Conservation (phyloP, 1,140 invertebrate species). For the Drosophila punjabiensis region DNA sequence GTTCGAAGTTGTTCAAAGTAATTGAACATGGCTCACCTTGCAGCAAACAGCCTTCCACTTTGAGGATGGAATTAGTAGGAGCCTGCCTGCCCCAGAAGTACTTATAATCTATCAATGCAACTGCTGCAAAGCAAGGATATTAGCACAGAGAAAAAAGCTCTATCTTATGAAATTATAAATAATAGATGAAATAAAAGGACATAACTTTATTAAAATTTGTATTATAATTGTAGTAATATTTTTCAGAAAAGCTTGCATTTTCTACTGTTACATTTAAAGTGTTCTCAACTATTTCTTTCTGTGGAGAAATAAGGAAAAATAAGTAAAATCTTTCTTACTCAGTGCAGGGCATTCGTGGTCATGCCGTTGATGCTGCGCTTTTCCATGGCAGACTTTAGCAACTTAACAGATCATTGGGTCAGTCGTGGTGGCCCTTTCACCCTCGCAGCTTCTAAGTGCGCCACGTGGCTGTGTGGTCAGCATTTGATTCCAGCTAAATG, state of each 20-base stretch:
- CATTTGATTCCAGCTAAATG: constrained; percentile 31
- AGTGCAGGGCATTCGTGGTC: constrained; percentile 9
- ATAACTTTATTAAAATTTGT: too few relatives aligned
- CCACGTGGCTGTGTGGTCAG: constrained; percentile 41
- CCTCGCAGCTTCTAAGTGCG: constrained; percentile 5
- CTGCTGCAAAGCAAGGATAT: background rate
- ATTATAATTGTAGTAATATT: too few relatives aligned
- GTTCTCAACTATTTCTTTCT: background rate
- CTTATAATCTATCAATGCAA: constrained; percentile 46
- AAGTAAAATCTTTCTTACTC: background rate
- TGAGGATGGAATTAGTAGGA: constrained; percentile 3
- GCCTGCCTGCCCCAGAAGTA: background rate
- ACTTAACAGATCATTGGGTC: constrained; percentile 64
- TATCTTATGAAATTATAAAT: background rate
- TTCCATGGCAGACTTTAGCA: constrained; percentile 26
- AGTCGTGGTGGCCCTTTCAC: constrained; percentile 3
- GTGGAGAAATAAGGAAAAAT: background rate
- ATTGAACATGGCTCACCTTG: constrained; percentile 51
- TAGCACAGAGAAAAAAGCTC: background rate
- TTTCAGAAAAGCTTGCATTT: background rate
- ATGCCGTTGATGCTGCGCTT: constrained; percentile 21
- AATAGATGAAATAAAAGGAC: background rate
- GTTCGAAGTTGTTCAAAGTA: constrained; percentile 54
- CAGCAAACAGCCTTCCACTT: constrained; percentile 26
- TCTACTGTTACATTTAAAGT: too few relatives aligned